Evolutionary conservation across 2,113 vertebrate species (phyloP).

Genomic region (Ammodytes dubius): DNA sequence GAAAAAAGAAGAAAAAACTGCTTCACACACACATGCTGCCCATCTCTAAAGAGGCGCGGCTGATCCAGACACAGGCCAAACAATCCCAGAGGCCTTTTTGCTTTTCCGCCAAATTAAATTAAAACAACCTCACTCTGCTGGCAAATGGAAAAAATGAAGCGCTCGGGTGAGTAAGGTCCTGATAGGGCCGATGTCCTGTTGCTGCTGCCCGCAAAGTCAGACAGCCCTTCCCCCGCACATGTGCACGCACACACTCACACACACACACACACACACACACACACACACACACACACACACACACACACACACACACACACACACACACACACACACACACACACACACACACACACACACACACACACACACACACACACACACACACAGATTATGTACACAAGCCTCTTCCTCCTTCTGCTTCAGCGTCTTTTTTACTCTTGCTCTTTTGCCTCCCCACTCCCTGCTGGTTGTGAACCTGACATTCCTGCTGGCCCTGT

Average conservation of each 20-base stretch:
- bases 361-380: slow-evolving; percentile 49
- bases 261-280: slow-evolving; percentile 55
- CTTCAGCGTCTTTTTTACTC: slow-evolving; percentile 41
- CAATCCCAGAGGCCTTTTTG: slow-evolving; percentile 53
- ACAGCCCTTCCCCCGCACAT: slow-evolving; percentile 2
- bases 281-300: background rate
- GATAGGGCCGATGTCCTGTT: slow-evolving; percentile 56
- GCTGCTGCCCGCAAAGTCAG: slow-evolving; percentile 70
- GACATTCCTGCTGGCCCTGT: slow-evolving; percentile 89
- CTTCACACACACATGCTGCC: slow-evolving; percentile 13
- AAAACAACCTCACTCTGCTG: slow-evolving; percentile 67
- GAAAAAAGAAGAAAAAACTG: slow-evolving; percentile 24
- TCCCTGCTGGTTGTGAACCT: slow-evolving; percentile 85
- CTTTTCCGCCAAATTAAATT: slow-evolving; percentile 79
- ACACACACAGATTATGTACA: slow-evolving; percentile 27
- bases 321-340: slow-evolving; percentile 21
- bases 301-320: slow-evolving; percentile 50
- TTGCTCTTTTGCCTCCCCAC: slow-evolving; percentile 29
- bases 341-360: slow-evolving; percentile 44
- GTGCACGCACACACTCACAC: slow-evolving; percentile 32
- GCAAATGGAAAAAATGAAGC: slow-evolving; percentile 81
- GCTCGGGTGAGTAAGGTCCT: slow-evolving; percentile 74
- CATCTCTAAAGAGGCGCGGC: slow-evolving; percentile 35
- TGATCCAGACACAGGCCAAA: slow-evolving; percentile 59
- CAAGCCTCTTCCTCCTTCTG: slow-evolving; percentile 69